Evolutionary conservation across 2,113 vertebrate genomes (phyloP).

Genomic region (Naja naja): DNA sequence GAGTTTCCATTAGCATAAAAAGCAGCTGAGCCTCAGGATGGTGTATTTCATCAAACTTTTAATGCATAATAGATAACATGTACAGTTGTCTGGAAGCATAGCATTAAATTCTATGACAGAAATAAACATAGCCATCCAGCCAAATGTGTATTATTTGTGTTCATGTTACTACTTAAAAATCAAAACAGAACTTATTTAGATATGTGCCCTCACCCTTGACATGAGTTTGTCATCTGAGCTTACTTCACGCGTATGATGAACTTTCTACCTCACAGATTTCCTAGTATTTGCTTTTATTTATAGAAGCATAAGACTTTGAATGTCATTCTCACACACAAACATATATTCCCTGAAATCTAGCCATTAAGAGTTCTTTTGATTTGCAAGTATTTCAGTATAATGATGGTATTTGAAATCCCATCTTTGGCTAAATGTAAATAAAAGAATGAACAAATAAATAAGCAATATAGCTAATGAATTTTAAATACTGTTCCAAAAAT

Average conservation of each 20-base stretch:
- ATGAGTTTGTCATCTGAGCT: neutral
- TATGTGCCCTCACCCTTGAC: neutral
- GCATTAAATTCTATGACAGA: neutral
- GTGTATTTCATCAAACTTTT: neutral
- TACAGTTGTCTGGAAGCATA: conserved; percentile 2
- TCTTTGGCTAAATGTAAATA: neutral
- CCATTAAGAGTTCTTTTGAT: neutral
- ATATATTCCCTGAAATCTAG: neutral
- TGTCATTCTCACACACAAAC: neutral
- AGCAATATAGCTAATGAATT: neutral
- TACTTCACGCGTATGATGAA: neutral
- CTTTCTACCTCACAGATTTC: neutral
- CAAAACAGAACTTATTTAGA: neutral
- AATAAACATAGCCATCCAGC: neutral
- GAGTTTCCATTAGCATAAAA: neutral
- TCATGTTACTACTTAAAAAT: neutral
- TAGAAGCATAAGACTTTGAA: neutral
- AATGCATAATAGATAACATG: neutral
- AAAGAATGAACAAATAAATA: neutral
- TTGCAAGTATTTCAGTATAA: neutral
- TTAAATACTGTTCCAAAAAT: neutral
- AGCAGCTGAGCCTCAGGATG: neutral
- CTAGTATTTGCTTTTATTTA: neutral
- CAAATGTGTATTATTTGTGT: neutral
- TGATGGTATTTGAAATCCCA: neutral